Percentiles rank a stretch among this genome's conserved stretches.
These are phyloP conservation scores for Ennomos erosarius DNA, from an alignment of 2,888 invertebrate genomes.

Conservation along the genomic window DNA sequence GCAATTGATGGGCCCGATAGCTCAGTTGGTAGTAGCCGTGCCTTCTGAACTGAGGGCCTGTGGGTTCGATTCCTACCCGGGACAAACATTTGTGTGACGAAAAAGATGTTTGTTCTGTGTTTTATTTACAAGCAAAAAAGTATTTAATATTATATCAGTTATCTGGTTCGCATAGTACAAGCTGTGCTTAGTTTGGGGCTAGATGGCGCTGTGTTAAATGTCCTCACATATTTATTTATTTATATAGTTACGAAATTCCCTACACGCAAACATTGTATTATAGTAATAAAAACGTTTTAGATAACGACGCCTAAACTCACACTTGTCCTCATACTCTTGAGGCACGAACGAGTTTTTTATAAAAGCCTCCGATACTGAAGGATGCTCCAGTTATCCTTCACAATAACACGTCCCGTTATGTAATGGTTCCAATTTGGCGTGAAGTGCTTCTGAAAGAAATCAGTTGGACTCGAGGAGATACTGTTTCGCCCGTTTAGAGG, in stretches of 20 bases:
- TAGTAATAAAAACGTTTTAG: neutral
- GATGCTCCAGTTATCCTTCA: conserved; percentile 52
- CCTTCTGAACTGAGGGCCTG: too few species aligned
- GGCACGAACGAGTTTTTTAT: conserved; percentile 20
- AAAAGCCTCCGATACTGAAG: conserved; percentile 47
- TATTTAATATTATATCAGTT: too few species aligned
- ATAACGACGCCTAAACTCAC: conserved; percentile 14
- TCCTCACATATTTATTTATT: too few species aligned
- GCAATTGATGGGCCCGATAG: too few species aligned
- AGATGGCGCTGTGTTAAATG: too few species aligned
- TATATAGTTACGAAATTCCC: neutral
- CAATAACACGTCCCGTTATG: conserved; percentile 58
- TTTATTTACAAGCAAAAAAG: too few species aligned
- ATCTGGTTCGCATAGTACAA: too few species aligned
- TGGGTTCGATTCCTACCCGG: too few species aligned
- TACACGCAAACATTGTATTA: neutral
- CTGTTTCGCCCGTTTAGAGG: conserved; percentile 35
- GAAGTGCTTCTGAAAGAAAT: conserved; percentile 59
- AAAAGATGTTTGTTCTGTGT: too few species aligned
- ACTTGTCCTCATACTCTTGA: conserved; percentile 16
- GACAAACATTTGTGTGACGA: too few species aligned
- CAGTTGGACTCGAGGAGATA: conserved; percentile 44
- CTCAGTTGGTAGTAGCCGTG: too few species aligned
- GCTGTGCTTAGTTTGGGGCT: too few species aligned
- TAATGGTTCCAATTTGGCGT: conserved; percentile 67